Percentiles rank a stretch among this genome's conserved stretches.
Evolutionary conservation across 2,888 invertebrate genomes (phyloP).

Genomic region (Platycheirus rosarum): DNA sequence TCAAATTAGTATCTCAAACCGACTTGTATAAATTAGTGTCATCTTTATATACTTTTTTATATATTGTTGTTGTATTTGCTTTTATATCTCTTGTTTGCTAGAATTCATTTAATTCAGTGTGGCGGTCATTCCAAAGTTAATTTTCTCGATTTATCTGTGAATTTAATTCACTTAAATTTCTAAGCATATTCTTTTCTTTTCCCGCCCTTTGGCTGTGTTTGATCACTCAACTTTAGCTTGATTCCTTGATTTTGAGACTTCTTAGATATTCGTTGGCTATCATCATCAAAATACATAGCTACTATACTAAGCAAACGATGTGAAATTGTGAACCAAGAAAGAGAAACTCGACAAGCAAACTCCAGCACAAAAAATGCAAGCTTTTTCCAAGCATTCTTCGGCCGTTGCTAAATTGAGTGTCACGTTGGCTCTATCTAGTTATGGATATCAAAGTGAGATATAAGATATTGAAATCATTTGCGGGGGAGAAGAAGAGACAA

Average conservation of each 20-base stretch:
- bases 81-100: constrained; percentile 24
- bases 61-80: background rate
- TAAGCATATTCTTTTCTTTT: constrained; percentile 5
- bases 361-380: constrained; percentile 13
- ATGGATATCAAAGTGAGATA: constrained; percentile 36
- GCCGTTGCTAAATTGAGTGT: constrained; percentile 63
- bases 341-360: constrained; percentile 29
- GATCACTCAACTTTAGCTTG: constrained; percentile 43
- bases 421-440: constrained; percentile 59
- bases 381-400: constrained; percentile 20
- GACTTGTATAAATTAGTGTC: constrained; percentile 45
- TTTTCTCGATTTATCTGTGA: constrained; percentile 67
- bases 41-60: constrained; percentile 14
- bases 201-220: background rate
- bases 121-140: constrained; percentile 72
- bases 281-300: constrained; percentile 26
- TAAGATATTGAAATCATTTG: constrained; percentile 5
- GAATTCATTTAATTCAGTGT: constrained; percentile 63
- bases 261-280: constrained; percentile 30
- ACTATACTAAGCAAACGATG: constrained; percentile 13
- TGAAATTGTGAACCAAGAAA: constrained; percentile 31
- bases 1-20: constrained; percentile 51
- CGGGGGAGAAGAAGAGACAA: background rate
- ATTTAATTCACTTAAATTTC: constrained; percentile 45
- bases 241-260: constrained; percentile 10